Evolutionary conservation across 2,888 invertebrate species (phyloP), one percentile per base, ranked within the genome.

Genomic region (Punctoribates punctum): DNA sequence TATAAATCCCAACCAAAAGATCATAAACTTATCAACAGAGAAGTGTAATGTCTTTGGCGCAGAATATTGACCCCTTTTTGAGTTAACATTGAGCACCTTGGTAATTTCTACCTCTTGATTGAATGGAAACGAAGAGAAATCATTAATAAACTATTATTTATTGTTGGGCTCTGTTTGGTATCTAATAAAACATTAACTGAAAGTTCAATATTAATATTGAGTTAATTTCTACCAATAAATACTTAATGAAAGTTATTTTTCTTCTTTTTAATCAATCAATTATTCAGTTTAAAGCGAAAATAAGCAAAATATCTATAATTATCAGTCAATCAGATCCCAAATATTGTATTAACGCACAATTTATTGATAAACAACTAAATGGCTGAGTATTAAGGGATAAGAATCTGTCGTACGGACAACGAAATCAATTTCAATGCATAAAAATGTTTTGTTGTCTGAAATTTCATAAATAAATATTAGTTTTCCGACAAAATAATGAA

Each of bases 311-410:
- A n/a, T 20, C 8, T 20, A 51, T 51, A 51, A 60, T 17, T 60
- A 60, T 60, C 60, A 60, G 29, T 60, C 60, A 60, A 60, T 60
- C 60, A 60, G 60, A 29, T 60, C 13, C 27, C 60, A 60, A 60
- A 60, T 60, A 60, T 27, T 60, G 60, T 29, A 29, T 51, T 17
- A 51, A 20, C 2, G 5, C 1, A 51, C n/a, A 4, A 51, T 4
- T n/a, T 51, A 51, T 60, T 60, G 27, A 60, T 60, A 60, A 29
- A 27, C 27, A 13, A 60, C 9, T 60, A 2, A 29, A 29, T 29
- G 27, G 15, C 15, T 60, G 11, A 27, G 29, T 29, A 42, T 13
- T 34, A 29, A 27, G 27, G n/a, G 57, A 60, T 13, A 17, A 9
- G 13, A 13, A 60, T 17, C 11, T 60, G 60, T 60, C 25, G 60